A percentile compares a stretch with the other conserved stretches of the same genome.
Conservation (phyloP, 2,888 invertebrate genomes). For the Thelaira solivaga region DNA sequence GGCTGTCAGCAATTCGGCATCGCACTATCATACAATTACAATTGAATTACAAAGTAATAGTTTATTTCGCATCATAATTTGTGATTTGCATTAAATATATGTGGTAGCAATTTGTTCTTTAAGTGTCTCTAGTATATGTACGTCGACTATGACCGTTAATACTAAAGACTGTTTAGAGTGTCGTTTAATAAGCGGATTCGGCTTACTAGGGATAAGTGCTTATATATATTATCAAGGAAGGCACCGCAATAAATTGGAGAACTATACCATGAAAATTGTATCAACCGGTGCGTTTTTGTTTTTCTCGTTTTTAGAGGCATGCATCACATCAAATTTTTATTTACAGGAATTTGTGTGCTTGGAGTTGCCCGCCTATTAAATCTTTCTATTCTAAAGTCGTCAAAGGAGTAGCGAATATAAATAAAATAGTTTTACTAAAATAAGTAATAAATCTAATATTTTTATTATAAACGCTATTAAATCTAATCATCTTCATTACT, state of each 20-base stretch:
- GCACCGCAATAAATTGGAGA: conserved; percentile 74
- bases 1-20: too few species aligned
- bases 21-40: too few species aligned
- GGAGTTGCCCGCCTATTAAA: conserved; percentile 81
- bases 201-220: conserved; percentile 81
- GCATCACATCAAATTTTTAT: background rate
- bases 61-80: too few species aligned
- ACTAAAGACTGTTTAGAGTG: conserved; percentile 80
- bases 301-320: background rate
- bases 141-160: conserved; percentile 4
- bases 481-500: conserved; percentile 53
- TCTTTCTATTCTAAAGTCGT: conserved; percentile 67
- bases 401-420: background rate
- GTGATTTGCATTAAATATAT: too few species aligned
- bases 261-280: conserved; percentile 67
- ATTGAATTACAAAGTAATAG: too few species aligned
- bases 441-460: conserved; percentile 3
- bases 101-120: too few species aligned
- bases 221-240: conserved; percentile 80
- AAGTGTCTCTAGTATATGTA: too few species aligned
- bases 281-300: conserved; percentile 66
- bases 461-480: background rate
- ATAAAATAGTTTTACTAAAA: background rate
- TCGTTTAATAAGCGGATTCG: conserved; percentile 80
- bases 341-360: conserved; percentile 79